A percentile compares a stretch with the other conserved stretches of the same genome.
Conservation (phyloP, 2,797 vertebrate genomes). For the Parauchenoglanis punctatus region DNA sequence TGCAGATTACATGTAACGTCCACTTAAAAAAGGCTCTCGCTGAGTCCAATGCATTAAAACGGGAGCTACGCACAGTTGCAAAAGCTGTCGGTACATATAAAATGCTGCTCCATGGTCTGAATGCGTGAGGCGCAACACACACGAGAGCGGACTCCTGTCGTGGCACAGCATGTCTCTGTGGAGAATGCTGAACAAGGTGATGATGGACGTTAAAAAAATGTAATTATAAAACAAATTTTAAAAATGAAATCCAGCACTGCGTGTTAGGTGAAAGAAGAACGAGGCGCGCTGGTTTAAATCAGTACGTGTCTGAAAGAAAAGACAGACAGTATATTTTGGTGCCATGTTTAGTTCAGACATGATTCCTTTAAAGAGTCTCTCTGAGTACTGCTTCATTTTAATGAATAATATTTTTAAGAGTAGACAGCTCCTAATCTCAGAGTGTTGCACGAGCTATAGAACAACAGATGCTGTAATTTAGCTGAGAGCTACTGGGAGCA, state of each 20-base stretch:
- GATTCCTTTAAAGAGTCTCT: background rate
- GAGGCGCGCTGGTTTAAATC: background rate
- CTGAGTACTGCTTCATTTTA: background rate
- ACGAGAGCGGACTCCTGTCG: conserved; percentile 10
- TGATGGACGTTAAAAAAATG: background rate
- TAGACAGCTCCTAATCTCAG: too few relatives aligned
- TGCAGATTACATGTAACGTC: background rate
- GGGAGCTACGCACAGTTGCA: background rate
- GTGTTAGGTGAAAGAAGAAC: background rate
- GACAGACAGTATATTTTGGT: background rate
- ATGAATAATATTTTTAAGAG: background rate
- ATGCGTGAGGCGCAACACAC: background rate
- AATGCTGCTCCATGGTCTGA: background rate
- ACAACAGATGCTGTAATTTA: conserved; percentile 14
- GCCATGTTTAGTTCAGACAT: background rate
- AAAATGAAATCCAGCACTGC: background rate
- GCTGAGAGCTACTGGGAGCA: background rate
- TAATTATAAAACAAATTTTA: background rate
- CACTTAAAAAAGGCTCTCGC: conserved; percentile 12
- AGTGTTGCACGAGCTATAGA: background rate
- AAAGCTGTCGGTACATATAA: background rate
- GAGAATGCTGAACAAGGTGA: background rate
- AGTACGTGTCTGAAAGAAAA: background rate
- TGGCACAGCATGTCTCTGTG: background rate
- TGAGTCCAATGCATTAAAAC: conserved; percentile 26